Evolutionary conservation across 2,797 vertebrate genomes (phyloP).

Genomic region (Galagoides demidoff): DNA sequence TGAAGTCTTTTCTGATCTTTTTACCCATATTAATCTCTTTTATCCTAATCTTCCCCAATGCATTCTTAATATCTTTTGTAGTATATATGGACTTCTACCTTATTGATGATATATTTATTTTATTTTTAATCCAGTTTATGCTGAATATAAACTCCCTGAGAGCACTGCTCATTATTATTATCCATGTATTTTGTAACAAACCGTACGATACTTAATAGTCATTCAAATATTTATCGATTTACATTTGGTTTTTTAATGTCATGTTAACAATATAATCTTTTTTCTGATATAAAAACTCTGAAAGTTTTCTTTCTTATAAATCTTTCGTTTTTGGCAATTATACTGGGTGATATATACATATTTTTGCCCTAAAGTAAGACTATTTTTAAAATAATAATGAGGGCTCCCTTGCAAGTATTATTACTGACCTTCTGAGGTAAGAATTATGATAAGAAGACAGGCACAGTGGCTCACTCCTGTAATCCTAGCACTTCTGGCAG

Average conservation of each 20-base stretch:
- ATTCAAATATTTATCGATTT: slow-evolving; percentile 32
- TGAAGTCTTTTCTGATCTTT: background rate
- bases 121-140: background rate
- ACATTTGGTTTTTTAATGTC: slow-evolving; percentile 49
- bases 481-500: too few species aligned
- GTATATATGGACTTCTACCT: background rate
- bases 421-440: background rate
- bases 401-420: background rate
- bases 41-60: background rate
- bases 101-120: background rate
- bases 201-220: background rate
- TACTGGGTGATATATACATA: background rate
- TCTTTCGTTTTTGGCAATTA: slow-evolving; percentile 47
- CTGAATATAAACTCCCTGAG: background rate
- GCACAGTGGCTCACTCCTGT: too few species aligned
- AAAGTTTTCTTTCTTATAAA: slow-evolving; percentile 42
- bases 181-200: background rate
- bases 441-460: background rate
- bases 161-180: background rate
- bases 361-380: background rate
- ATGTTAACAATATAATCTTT: slow-evolving; percentile 34
- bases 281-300: background rate
- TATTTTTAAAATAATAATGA: slow-evolving; percentile 64
- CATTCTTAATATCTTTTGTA: slow-evolving; percentile 3
- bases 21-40: background rate